Base-by-base conservation (phyloP, 2,888 invertebrate species). In the Meteorus cinctellus region DNA sequence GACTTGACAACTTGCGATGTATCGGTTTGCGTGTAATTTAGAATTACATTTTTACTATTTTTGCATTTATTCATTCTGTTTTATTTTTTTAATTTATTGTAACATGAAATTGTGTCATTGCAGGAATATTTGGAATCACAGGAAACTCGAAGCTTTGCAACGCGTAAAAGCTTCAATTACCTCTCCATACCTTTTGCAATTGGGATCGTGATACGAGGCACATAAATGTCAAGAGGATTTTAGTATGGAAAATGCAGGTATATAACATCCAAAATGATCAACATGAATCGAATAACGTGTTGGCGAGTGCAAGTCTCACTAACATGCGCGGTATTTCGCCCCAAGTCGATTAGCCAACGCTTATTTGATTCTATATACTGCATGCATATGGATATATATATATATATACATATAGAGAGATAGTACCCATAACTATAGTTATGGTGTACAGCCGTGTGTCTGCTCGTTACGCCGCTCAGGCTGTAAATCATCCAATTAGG, bases 401-500 rank as follows among this genome's bases (percentile, higher is more conserved):
- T 0, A 41, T 0, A 41, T 1, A 34, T 1, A 34, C 1, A 34
- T 1, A 34, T 1, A 34, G 34, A 34, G 34, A 34, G 34, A 34
- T 1, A 34, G 34, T 41, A 41, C 41, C 41, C 41, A 41, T 41
- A 41, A 41, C 41, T 41, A 41, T 66, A 66, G 66, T 24, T 24
- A 66, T 66, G 41, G 19, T 16, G 31, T 31, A 55, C 29, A 27
- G 16, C 41, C 19, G 48, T 62, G 31, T 63, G 31, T 72, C 62
- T 72, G 63, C 48, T 63, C 72, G 77, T 77, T 75, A 80, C 59
- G 70, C 76, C 31, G 77, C 77, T 66, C 66, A 69, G 65, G 67
- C 77, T 80, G 78, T 80, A 78, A 80, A 83, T 81, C 78, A 82
- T 81, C 78, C 79, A 79, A 80, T 81, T 81, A 81, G 77, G 79